These are phyloP conservation scores for Drosophila bocqueti DNA, from an alignment of 1,140 invertebrate species.

Conservation along the genomic window DNA sequence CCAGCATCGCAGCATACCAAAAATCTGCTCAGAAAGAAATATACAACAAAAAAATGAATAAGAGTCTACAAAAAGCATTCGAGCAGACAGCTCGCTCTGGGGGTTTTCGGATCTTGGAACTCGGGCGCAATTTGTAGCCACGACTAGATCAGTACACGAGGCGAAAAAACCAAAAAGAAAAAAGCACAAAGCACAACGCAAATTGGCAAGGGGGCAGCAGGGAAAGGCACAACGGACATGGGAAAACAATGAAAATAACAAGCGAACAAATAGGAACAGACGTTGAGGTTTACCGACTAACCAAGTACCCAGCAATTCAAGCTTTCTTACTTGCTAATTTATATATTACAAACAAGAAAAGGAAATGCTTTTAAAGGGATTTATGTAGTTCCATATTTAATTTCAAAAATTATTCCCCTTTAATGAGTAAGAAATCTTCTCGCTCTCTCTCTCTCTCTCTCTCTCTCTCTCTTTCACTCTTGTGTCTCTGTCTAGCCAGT, in stretches of 20 bases:
- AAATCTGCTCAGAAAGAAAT: neutral
- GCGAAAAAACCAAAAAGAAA: slow-evolving; percentile 34
- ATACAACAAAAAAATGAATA: neutral
- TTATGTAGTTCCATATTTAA: neutral
- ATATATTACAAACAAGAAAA: neutral
- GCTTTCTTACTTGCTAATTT: neutral
- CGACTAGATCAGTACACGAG: slow-evolving; percentile 48
- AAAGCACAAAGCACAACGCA: slow-evolving; percentile 11
- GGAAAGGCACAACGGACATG: slow-evolving; percentile 5
- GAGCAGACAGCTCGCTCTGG: slow-evolving; percentile 1
- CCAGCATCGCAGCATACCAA: neutral
- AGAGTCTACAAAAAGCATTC: neutral
- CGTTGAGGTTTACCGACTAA: neutral
- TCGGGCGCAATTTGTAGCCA: slow-evolving; percentile 47
- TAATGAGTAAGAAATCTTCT: neutral
- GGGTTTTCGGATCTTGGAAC: neutral
- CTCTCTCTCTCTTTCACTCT: neutral
- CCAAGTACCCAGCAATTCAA: neutral
- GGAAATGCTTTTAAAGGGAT: too few species aligned
- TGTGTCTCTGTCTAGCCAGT: slow-evolving; percentile 22
- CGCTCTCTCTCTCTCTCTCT: slow-evolving; percentile 1
- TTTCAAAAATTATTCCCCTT: neutral
- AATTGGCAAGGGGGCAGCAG: slow-evolving; percentile 53
- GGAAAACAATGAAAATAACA: slow-evolving; percentile 26
- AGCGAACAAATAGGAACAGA: slow-evolving; percentile 21